Evolutionary conservation across 2,113 vertebrate genomes (phyloP), one percentile per base, ranked within the genome.

Genomic region (Misgurnus anguillicaudatus): DNA sequence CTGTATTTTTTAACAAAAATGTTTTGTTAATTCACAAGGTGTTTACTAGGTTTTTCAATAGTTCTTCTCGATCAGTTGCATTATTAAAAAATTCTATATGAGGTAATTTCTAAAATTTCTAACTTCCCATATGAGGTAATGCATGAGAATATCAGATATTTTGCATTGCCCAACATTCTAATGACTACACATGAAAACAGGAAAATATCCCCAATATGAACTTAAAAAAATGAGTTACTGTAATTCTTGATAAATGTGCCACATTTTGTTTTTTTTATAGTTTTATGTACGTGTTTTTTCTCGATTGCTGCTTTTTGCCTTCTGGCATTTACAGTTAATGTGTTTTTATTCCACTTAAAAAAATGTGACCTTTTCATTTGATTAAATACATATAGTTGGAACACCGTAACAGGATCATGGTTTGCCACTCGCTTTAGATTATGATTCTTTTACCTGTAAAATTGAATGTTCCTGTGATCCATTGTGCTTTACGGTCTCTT

Each of bases 351-450:
- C 38, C 14, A 14, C 58, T 51, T 57, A 58, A 36, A 62, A 39
- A 65, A 19, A 75, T 16, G 60, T 53, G 45, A 64, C 42, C 45
- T 75, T 76, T 64, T 76, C 61, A 75, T 76, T 76, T 76, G 61
- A 31, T 76, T 76, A 64, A 76, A 76, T 64, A 48, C 77, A 72
- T 53, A 48, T 55, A n/a, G 48, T 39, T 68, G 39, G 57, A 71
- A 45, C 45, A 69, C 41, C 68, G n/a, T 16, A 73, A 60, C 53
- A 61, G 70, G n/a, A 39, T 19, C 7, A 57, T 57, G 48, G n/a
- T 17, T 48, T 74, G 38, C 16, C 77, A 53, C 80, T 80, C 68
- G 21, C 55, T 42, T 19, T 65, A 84, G 68, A 84, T 78, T 78
- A 62, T 36, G 31, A 31, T 48, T 85, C 19, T 39, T 53, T 66